phyloP scores from a whole-genome alignment of 1,140 invertebrate species.

The Ladona fulva region DNA sequence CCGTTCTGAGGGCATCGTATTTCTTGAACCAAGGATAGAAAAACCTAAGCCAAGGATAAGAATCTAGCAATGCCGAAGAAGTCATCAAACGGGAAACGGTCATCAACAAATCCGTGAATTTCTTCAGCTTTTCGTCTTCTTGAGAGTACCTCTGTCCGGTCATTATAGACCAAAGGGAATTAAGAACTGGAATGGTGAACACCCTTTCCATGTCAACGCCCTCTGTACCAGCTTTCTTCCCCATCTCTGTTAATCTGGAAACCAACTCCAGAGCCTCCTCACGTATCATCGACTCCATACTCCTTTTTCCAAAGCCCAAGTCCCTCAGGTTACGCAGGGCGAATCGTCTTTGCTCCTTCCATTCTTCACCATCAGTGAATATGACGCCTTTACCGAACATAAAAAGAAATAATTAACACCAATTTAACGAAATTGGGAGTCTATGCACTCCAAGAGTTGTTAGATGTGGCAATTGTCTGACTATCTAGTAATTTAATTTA shows the following conservation, averaged over 20 bases:
- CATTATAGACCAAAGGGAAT: constrained; percentile 27
- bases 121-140: not conserved
- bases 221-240: not conserved
- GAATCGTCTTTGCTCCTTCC: constrained; percentile 63
- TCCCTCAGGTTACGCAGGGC: constrained; percentile 58
- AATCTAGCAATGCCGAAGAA: constrained; percentile 56
- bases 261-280: constrained; percentile 24
- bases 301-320: constrained; percentile 55
- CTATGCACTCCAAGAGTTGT: too few species aligned
- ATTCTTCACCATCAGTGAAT: constrained; percentile 52
- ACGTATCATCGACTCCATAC: constrained; percentile 40
- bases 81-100: constrained; percentile 48
- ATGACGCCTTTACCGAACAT: constrained; percentile 46
- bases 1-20: constrained; percentile 34
- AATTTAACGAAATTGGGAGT: too few species aligned
- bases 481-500: too few species aligned
- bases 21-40: constrained; percentile 65
- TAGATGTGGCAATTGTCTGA: too few species aligned
- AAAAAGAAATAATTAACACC: not conserved
- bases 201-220: constrained; percentile 22
- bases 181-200: constrained; percentile 26
- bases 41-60: constrained; percentile 64
- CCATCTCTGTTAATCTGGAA: constrained; percentile 1
- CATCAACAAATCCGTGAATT: not conserved
- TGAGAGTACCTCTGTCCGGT: constrained; percentile 21